These are phyloP conservation scores for Drosophila ohnishii DNA, from an alignment of 1,140 invertebrate species.

Conservation along the genomic window DNA sequence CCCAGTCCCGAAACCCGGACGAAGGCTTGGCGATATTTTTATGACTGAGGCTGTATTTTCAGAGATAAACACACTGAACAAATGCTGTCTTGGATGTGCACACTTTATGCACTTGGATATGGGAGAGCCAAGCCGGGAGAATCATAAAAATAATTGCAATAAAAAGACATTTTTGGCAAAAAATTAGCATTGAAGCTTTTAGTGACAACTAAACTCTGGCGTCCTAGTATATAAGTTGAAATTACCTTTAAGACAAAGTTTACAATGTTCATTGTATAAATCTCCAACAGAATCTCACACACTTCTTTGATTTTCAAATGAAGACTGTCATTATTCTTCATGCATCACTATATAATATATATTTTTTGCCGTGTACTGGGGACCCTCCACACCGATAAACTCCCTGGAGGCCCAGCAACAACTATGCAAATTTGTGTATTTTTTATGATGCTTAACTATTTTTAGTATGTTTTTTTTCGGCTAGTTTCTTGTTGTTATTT, in stretches of 20 bases:
- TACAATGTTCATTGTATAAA: too few species aligned
- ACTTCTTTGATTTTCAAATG: background rate
- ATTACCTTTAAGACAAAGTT: background rate
- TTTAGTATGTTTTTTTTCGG: constrained; percentile 63
- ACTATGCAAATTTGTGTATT: constrained; percentile 73
- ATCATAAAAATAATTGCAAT: constrained; percentile 11
- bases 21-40: constrained; percentile 74
- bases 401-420: constrained; percentile 59
- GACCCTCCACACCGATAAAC: constrained; percentile 51
- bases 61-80: constrained; percentile 19
- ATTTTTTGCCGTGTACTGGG: constrained; percentile 21
- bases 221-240: background rate
- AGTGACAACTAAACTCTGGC: too few species aligned
- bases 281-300: background rate
- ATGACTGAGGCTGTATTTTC: constrained; percentile 58
- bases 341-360: background rate
- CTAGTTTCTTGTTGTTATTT: constrained; percentile 72
- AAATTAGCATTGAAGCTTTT: too few species aligned
- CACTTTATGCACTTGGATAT: constrained; percentile 2
- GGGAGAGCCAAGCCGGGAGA: constrained; percentile 1
- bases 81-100: constrained; percentile 2
- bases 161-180: background rate
- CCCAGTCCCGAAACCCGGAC: constrained; percentile 28
- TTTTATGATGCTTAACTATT: constrained; percentile 80
- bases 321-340: background rate